Evolutionary conservation across 2,113 vertebrate genomes (phyloP), one percentile per base, ranked within the genome.

Genomic region (Scortum barcoo): DNA sequence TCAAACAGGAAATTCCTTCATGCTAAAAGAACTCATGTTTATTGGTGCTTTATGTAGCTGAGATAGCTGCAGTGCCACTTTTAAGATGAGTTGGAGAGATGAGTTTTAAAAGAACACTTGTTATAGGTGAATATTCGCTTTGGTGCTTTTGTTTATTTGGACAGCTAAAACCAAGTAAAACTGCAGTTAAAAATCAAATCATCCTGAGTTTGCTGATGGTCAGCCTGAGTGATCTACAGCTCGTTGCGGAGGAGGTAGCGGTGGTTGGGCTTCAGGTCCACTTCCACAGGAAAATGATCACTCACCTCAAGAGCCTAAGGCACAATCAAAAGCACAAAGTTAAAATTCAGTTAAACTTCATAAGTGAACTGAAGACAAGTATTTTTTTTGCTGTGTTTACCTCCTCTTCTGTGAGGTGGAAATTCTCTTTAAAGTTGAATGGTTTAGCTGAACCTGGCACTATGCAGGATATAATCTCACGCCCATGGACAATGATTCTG

Each of bases 251-350:
- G 80, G 17, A 91, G 88, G 89, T 95, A 94, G 58, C 89, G 93
- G 62, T 94, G 93, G 76, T 80, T 95, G 36, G 93, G 84, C 86
- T 95, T 95, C 72, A 97, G 92, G 3, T 93, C 95, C 53, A 97
- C 96, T 78, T 97, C 97, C 13, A 98, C 96, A 0, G 97, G 97
- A 81, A 96, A 98, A 70, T 97, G 97, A 82, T 98, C 97, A 28
- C 97, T 98, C 88, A 97, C 94, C 69, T 95, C 92, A 72, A 96
- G 88, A 73, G 97, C 96, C 97, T 98, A 36, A 68, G 63, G 42
- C 0, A 14, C 33, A 63, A 72, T 7, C 12, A 7, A 68, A 70
- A 16, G 26, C 80, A 60, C 7, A 62, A 13, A 2, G 57, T 51
- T 40, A 78, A 66, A 16, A 16, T 16, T 36, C 4, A 42, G 16